Evolutionary conservation across 2,888 invertebrate species (phyloP), one percentile per base, ranked within the genome.

Genomic region (Drosophila lacicola): DNA sequence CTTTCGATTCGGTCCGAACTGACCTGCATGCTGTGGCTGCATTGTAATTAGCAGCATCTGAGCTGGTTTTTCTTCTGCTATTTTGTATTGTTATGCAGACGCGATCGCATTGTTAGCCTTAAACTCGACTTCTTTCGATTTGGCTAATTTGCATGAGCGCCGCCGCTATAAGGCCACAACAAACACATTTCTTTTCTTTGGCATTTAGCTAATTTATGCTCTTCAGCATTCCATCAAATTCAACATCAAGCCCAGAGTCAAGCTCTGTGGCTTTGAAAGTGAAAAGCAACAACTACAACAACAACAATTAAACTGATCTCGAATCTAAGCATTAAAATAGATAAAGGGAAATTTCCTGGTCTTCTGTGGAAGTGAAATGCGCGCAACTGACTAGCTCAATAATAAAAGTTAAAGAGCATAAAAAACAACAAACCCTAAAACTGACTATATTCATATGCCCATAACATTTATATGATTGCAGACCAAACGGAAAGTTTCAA

Each of bases 371-470:
- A 75, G 79, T 64, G 79, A 79, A 76, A 80, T 75, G 80, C 60
- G 56, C 57, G 58, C 73, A 69, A 47, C 76, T 61, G 60, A 49
- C 58, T 53, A 68, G 44, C 58, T 47, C 29, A 62, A 55, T 67
- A 62, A 83, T 80, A 76, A 83, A 82, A 83, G 71, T 55, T 78
- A 80, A 80, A 75, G 70, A 85, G 75, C 85, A 85, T 82, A 82
- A 72, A 71, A 74, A 64, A 29, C 17, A 36, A 17, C 42, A 53
- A 64, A 55, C 54, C 56, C 45, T 39, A 17, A 55, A 56, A 54
- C 58, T 63, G 65, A 57, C 41, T 56, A 68, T 54, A 71, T 64
- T 60, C 63, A 66, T 64, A 70, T 62, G 14, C 25, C 9, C 25
- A 21, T 34, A 21, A n/a, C 29, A 39, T 29, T 63, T 25, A 37